Evolutionary conservation across 2,888 invertebrate species (phyloP), one percentile per base, ranked within the genome.

Genomic region (Gibbula magus): DNA sequence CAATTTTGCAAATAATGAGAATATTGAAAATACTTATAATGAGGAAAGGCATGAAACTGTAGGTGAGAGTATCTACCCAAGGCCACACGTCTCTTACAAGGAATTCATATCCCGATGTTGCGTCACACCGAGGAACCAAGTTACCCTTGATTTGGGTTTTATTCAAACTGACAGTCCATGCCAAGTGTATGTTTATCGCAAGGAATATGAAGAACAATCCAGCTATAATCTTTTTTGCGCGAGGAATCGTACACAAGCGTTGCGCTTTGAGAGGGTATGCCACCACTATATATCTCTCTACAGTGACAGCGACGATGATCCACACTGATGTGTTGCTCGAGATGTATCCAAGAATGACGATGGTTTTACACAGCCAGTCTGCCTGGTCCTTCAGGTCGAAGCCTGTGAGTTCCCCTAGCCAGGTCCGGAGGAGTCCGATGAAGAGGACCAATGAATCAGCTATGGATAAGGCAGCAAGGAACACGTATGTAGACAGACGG

Each of bases 261-360:
- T 29, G 61, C 25, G 29, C 61, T 25, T 61, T 61, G 29, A 61
- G 29, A 1, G 61, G 61, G 4, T 61, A 61, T 7, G 25, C 25
- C 10, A 61, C 61, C 16, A 61, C 61, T 0, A 61, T 25, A n/a
- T 25, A 61, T 5, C 61, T 61, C 29, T 61, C 61, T 25, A 61
- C 29, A 29, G 61, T 61, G 4, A 61, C 61, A 25, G 61, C 61
- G 10, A 61, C 61, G 79, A 80, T 87, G 4, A 92, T 82, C 91
- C 91, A 92, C 3, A 91, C 91, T 0, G 90, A 90, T 8, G 88
- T 86, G 79, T 91, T 90, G 77, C 91, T 91, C 77, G 88, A 86
- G 10, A 89, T 85, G 81, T 90, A 91, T 3, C 91, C 90, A 0
- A 91, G 66, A 25, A 88, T 86, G 0, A 86, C 82, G 16, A 87